Evolutionary conservation across 2,797 vertebrate species (phyloP), one percentile per base, ranked within the genome.

Genomic region (Dendrocincla tyrannina): DNA sequence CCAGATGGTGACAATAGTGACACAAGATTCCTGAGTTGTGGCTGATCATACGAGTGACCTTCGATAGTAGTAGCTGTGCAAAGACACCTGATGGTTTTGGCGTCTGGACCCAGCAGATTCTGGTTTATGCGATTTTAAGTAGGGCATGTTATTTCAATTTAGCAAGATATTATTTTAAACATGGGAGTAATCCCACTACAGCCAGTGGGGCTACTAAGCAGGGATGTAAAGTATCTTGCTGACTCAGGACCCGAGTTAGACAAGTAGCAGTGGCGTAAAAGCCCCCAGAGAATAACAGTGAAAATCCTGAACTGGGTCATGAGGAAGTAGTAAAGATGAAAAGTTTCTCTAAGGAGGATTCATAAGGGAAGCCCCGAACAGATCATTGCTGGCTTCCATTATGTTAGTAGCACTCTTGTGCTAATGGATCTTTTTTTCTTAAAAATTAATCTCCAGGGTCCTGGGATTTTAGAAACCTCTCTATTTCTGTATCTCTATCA

Each of bases 291-390:
- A 80, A 37, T 93, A 89, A 75, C 88, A 95, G 88, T 80, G 95
- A 95, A 95, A 95, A 97, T 96, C 81, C 88, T 95, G 88, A 95
- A 93, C 84, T 94, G 96, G 96, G 95, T 96, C 95, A 97, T 77
- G 74, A 96, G 95, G 95, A 97, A 97, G 87, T 91, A 93, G 94
- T 96, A 95, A 96, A 97, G 95, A 95, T 95, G 94, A 94, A 97
- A 95, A 96, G 94, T 94, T 96, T 95, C 90, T 96, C 93, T 63
- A 80, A 95, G 85, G 93, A 97, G 79, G 84, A 95, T 89, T 94
- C 95, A 80, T 78, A 84, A 94, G 88, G 93, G 90, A 95, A 96
- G 81, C 81, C 93, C 80, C 0, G 8, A 86, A 90, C 83, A 87
- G 67, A 93, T 90, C 89, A 37, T 78, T 90, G 88, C 95, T 94